Percentiles rank a stretch among this genome's conserved stretches.
Conservation (phyloP, 2,888 invertebrate genomes). For the Rotaria sp. region DNA sequence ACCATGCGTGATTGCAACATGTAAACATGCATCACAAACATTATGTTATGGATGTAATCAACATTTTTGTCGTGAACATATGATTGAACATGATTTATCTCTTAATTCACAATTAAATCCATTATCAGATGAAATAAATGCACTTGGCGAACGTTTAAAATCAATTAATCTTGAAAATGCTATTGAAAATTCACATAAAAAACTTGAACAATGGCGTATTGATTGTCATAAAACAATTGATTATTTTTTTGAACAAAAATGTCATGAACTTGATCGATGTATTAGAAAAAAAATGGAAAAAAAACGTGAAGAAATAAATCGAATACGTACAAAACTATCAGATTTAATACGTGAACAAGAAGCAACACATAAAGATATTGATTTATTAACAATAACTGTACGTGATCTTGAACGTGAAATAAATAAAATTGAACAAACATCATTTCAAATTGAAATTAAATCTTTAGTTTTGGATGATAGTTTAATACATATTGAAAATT, state of each 20-base stretch:
- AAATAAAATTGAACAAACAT: not conserved
- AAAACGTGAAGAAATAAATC: not conserved
- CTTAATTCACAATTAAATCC: not conserved
- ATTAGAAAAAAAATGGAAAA: not conserved
- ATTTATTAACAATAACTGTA: not conserved
- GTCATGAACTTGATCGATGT: not conserved
- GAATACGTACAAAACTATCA: not conserved
- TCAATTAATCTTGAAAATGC: not conserved
- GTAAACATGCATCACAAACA: not conserved
- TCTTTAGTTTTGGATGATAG: not conserved
- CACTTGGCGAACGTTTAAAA: not conserved
- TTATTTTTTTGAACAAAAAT: not conserved
- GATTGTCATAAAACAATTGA: not conserved
- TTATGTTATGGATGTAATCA: conserved; percentile 4
- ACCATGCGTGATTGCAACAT: not conserved
- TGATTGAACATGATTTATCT: not conserved
- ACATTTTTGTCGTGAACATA: conserved; percentile 6
- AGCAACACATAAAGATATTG: not conserved
- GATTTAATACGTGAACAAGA: not conserved
- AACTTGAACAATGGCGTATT: not conserved
- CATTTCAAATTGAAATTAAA: not conserved
- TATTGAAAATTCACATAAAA: not conserved
- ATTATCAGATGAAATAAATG: not conserved
- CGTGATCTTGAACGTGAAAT: conserved; percentile 1
- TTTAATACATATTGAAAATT: conserved; percentile 2